phyloP scores from a whole-genome alignment of 2,113 vertebrate species.

The Regulus satrapa region DNA sequence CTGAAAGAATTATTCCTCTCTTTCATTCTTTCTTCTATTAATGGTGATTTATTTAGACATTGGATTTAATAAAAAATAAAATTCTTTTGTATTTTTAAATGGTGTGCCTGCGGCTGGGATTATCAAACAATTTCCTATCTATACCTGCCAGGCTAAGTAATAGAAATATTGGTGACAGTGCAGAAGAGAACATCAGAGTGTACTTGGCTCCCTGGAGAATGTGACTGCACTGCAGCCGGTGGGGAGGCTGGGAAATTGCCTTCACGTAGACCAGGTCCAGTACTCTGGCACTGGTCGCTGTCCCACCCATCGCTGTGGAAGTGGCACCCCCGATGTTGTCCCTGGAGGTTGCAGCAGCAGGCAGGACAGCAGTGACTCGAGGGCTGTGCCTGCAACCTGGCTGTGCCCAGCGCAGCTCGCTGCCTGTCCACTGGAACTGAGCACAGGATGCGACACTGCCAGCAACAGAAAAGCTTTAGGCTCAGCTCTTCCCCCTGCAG shows the following conservation, averaged over 20 bases:
- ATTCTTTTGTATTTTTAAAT: neutral
- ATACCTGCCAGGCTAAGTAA: neutral
- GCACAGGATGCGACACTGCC: neutral
- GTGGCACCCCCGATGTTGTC: neutral
- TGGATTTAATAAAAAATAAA: too few relatives aligned
- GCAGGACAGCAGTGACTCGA: neutral
- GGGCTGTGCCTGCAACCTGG: neutral
- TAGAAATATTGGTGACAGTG: neutral
- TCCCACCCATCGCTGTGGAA: accelerated
- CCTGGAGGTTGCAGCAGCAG: accelerated
- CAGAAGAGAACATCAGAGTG: neutral
- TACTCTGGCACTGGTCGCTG: too few relatives aligned
- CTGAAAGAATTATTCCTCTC: neutral
- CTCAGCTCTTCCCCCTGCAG: neutral
- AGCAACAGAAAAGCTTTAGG: neutral
- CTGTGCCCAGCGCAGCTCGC: accelerated
- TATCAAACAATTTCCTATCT: neutral
- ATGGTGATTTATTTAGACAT: neutral
- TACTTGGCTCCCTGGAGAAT: neutral
- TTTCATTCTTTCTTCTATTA: neutral
- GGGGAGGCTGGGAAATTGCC: neutral
- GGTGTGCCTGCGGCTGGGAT: neutral
- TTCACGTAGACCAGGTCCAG: too few relatives aligned
- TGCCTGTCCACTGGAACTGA: accelerated
- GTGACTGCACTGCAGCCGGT: neutral